phyloP scores from a whole-genome alignment of 2,888 invertebrate species.

The Leptarthrus brevirostris region DNA sequence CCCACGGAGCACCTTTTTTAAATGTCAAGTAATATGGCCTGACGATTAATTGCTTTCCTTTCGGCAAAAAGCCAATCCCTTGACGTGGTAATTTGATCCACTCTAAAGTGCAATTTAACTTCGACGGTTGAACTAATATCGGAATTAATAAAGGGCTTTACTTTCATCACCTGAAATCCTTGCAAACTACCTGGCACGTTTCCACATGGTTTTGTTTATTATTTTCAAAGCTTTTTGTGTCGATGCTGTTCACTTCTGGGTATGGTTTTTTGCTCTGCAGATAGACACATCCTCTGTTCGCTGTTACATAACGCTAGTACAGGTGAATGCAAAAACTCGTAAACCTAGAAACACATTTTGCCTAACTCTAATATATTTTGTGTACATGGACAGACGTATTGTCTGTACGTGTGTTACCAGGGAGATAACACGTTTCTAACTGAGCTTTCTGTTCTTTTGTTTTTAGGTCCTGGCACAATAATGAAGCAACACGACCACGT shows the following conservation, averaged over 20 bases:
- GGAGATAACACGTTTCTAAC: constrained; percentile 35
- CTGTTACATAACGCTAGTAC: constrained; percentile 16
- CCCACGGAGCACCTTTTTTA: neutral
- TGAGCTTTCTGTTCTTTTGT: constrained; percentile 26
- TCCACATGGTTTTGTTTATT: constrained; percentile 40
- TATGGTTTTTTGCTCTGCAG: constrained; percentile 22
- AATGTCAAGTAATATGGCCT: neutral
- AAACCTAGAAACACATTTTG: constrained; percentile 42
- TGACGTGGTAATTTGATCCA: too few species aligned
- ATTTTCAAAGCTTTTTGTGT: constrained; percentile 37
- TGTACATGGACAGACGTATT: neutral
- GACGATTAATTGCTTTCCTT: constrained; percentile 12
- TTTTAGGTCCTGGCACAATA: constrained; percentile 27
- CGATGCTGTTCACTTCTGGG: neutral
- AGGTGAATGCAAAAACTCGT: constrained; percentile 16
- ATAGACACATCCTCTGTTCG: constrained; percentile 20
- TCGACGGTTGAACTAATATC: neutral
- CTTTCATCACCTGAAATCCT: constrained; percentile 32
- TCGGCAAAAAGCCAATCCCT: neutral
- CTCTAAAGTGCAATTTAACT: neutral
- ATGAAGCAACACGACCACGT: neutral
- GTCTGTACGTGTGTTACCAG: constrained; percentile 17
- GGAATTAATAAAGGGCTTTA: constrained; percentile 40
- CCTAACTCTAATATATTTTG: constrained; percentile 1
- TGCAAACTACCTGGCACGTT: constrained; percentile 27